These are phyloP conservation scores for Pelvicachromis taeniatus DNA, from an alignment of 2,113 vertebrate species.

Conservation along the genomic window DNA sequence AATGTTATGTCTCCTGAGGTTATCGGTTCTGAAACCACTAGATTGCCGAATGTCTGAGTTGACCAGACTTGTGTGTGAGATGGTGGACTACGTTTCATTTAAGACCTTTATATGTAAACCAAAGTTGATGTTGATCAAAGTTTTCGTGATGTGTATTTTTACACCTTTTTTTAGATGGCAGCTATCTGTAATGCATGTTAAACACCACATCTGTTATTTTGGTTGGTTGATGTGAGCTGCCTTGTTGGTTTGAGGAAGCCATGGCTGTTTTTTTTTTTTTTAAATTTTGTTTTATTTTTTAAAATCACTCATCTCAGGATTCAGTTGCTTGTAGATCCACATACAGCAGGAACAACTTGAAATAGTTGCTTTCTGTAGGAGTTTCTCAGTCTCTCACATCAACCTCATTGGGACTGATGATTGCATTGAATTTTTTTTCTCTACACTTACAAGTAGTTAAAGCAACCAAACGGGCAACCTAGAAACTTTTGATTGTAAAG, in stretches of 20 bases:
- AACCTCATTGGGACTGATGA: not conserved
- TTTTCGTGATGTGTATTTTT: not conserved
- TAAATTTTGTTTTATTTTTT: too few relatives aligned
- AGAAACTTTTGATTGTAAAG: not conserved
- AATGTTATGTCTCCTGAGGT: not conserved
- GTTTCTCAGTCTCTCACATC: fast-evolving
- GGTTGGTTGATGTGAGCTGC: not conserved
- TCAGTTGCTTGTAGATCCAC: not conserved
- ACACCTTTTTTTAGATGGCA: not conserved
- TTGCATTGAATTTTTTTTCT: not conserved
- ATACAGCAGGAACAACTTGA: too few relatives aligned
- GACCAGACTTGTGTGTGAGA: not conserved
- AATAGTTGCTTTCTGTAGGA: not conserved
- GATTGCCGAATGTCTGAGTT: not conserved
- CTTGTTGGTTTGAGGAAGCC: not conserved
- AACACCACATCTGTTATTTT: not conserved
- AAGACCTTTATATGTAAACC: not conserved
- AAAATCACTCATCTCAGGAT: not conserved
- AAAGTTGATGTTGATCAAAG: not conserved
- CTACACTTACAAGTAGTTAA: not conserved
- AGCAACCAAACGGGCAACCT: not conserved
- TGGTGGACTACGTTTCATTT: not conserved
- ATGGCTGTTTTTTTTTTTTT: too few relatives aligned
- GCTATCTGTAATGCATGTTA: not conserved
- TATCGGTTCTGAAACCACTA: not conserved